phyloP scores from a whole-genome alignment of 2,888 invertebrate genomes.

The Nasonovia ribisnigri region DNA sequence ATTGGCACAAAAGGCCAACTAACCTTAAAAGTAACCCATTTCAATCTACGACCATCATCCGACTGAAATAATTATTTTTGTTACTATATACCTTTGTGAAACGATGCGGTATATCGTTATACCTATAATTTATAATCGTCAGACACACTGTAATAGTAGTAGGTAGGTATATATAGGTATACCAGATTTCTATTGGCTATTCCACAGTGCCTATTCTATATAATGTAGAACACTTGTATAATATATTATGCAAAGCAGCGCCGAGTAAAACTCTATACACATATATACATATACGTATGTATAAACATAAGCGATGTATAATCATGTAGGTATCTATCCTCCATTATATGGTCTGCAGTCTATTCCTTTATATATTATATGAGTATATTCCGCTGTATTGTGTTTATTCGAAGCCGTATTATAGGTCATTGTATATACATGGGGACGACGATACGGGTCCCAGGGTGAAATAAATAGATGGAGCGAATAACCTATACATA shows the following conservation, averaged over 20 bases:
- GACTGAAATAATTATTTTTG: neutral
- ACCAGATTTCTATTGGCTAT: neutral
- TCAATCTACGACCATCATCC: neutral
- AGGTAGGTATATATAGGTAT: neutral
- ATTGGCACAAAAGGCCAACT: too few relatives aligned
- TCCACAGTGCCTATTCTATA: neutral
- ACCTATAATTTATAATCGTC: neutral
- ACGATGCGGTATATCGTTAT: neutral
- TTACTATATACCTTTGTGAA: neutral
- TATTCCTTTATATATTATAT: neutral
- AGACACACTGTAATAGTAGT: neutral
- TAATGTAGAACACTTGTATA: neutral
- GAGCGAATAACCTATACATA: neutral
- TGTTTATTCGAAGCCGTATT: neutral
- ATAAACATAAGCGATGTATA: neutral
- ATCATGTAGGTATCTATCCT: neutral
- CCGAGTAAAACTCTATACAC: neutral
- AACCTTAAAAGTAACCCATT: neutral
- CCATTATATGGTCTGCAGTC: neutral
- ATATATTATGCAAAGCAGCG: neutral
- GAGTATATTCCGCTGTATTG: neutral
- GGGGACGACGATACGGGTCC: neutral
- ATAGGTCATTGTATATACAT: neutral
- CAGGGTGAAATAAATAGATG: neutral
- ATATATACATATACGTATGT: neutral